These are phyloP conservation scores for Lynx canadensis DNA, from an alignment of 2,113 vertebrate genomes.

Conservation along the genomic window DNA sequence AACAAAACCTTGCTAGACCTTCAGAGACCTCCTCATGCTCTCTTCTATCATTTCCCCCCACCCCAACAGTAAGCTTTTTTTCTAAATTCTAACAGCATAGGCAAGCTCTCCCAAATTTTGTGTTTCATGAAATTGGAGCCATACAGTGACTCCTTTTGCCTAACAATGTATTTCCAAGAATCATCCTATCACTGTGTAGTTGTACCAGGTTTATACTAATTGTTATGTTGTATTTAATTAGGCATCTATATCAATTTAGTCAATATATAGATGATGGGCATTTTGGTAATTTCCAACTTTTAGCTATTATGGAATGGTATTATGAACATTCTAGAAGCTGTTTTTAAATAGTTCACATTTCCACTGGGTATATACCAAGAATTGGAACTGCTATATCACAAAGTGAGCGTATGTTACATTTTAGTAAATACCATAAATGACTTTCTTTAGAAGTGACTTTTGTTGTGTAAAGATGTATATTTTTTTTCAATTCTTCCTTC, in stretches of 20 bases:
- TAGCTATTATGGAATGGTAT: not conserved
- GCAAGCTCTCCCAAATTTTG: not conserved
- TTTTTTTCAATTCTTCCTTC: not conserved
- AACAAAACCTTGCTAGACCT: not conserved
- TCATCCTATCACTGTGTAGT: not conserved
- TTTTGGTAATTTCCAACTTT: conserved; percentile 9
- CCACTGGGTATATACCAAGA: not conserved
- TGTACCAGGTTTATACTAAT: not conserved
- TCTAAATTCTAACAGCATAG: not conserved
- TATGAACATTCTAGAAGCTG: not conserved
- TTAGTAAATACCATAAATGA: conserved; percentile 1
- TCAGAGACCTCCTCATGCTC: not conserved
- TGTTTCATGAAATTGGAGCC: not conserved
- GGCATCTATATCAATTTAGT: not conserved
- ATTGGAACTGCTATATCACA: not conserved
- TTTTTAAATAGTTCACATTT: conserved; percentile 2
- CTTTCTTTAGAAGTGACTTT: conserved; percentile 15
- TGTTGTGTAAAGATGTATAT: not conserved
- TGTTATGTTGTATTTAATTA: not conserved
- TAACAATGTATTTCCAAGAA: not conserved
- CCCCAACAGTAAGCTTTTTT: not conserved
- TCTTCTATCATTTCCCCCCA: not conserved
- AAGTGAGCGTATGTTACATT: not conserved
- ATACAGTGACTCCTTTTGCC: not conserved
- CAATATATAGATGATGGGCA: not conserved